A percentile compares a stretch with the other conserved stretches of the same genome.
phyloP scores from a whole-genome alignment of 1,140 invertebrate genomes.

The Pseudomyrmex concolor region DNA sequence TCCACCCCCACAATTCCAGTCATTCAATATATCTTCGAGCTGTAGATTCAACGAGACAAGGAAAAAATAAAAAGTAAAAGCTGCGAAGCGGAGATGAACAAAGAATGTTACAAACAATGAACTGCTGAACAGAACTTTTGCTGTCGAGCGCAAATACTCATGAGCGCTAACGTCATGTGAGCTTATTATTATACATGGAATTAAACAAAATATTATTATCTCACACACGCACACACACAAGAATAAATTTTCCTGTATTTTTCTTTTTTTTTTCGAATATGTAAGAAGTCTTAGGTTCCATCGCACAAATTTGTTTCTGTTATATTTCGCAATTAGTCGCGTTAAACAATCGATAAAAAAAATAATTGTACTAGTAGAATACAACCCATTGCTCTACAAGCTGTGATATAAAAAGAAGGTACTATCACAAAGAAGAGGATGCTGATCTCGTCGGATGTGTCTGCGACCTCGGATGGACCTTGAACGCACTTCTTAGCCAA shows the following conservation, averaged over 20 bases:
- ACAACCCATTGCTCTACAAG: background rate
- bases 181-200: slow-evolving; percentile 1
- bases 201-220: background rate
- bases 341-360: slow-evolving; percentile 18
- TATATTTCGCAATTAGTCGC: background rate
- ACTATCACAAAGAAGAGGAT: slow-evolving; percentile 51
- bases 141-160: slow-evolving; percentile 1
- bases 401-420: slow-evolving; percentile 15
- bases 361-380: background rate
- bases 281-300: too few species aligned
- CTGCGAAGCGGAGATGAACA: slow-evolving; percentile 12
- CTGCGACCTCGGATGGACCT: slow-evolving; percentile 82
- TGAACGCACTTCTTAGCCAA: slow-evolving; percentile 79
- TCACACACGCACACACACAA: too few species aligned
- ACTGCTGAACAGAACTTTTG: slow-evolving; percentile 20
- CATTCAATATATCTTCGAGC: slow-evolving; percentile 18
- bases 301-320: background rate
- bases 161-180: background rate
- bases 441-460: slow-evolving; percentile 61
- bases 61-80: slow-evolving; percentile 1
- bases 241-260: background rate
- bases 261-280: background rate
- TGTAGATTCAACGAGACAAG: slow-evolving; percentile 30
- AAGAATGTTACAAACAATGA: slow-evolving; percentile 40
- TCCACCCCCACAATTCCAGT: slow-evolving; percentile 10